Conservation (phyloP, 2,797 vertebrate genomes). For the Halcyon smyrnensis region DNA sequence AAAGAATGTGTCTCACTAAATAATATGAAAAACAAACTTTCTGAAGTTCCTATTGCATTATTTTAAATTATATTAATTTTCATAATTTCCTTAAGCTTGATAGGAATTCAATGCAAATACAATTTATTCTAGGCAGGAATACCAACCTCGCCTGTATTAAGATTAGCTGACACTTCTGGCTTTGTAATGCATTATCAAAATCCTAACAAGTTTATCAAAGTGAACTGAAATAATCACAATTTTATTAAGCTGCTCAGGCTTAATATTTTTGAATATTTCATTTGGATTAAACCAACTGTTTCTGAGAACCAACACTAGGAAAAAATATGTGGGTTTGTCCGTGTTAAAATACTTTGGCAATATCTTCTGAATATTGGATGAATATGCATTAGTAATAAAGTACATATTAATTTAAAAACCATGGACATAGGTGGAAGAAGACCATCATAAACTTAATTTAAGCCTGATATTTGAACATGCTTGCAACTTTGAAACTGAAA, state of each 20-base stretch:
- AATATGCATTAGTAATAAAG: background rate
- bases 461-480: background rate
- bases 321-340: background rate
- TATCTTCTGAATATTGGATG: background rate
- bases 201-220: background rate
- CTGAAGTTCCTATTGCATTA: background rate
- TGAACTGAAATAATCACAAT: slow-evolving; percentile 1
- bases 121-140: background rate
- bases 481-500: background rate
- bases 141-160: background rate
- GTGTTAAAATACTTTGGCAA: background rate
- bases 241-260: slow-evolving; percentile 1
- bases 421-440: background rate
- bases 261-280: background rate
- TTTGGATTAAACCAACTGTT: background rate
- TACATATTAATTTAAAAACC: background rate
- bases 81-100: background rate
- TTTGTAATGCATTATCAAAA: background rate
- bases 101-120: slow-evolving; percentile 1
- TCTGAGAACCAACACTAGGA: background rate
- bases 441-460: background rate
- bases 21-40: background rate
- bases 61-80: slow-evolving; percentile 4
- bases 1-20: background rate
- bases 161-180: slow-evolving; percentile 2